Conservation (phyloP, 1,140 invertebrate species). For the Drosophila ercepeae region DNA sequence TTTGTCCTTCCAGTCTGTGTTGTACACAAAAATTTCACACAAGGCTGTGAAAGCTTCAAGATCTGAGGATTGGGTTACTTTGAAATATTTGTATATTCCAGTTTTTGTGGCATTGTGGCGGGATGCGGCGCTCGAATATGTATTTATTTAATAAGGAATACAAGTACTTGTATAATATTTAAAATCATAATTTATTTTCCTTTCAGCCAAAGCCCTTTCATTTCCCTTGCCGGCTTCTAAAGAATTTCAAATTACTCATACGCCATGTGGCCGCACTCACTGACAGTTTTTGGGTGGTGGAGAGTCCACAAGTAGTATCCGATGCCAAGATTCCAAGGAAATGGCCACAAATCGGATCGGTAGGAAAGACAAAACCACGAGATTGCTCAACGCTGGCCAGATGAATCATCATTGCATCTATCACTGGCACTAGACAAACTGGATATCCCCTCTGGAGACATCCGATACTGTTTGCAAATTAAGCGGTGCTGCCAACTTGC, state of each 20-base stretch:
- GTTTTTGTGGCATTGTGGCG: not conserved
- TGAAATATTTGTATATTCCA: constrained; percentile 47
- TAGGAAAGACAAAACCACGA: constrained; percentile 4
- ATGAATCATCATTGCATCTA: constrained; percentile 47
- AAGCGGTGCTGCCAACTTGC: constrained; percentile 71
- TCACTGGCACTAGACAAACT: constrained; percentile 31
- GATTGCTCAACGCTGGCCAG: constrained; percentile 31
- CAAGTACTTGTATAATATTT: no score
- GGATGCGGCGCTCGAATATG: no score
- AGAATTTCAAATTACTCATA: constrained; percentile 73
- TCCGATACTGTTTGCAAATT: constrained; percentile 45
- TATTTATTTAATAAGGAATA: not conserved
- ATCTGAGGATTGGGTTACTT: constrained; percentile 65
- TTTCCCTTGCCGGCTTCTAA: constrained; percentile 30
- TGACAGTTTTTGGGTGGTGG: not conserved
- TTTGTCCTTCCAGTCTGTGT: constrained; percentile 1
- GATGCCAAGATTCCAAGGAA: constrained; percentile 31
- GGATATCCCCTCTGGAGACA: constrained; percentile 28
- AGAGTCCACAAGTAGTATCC: constrained; percentile 30
- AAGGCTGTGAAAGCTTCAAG: constrained; percentile 63
- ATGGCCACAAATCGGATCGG: constrained; percentile 25
- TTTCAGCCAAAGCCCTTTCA: not conserved
- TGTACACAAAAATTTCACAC: constrained; percentile 66
- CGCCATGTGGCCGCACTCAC: constrained; percentile 56
- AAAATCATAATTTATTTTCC: no score